These are phyloP conservation scores for Camptogramma bilineatum DNA, from an alignment of 2,888 invertebrate genomes.

Conservation along the genomic window DNA sequence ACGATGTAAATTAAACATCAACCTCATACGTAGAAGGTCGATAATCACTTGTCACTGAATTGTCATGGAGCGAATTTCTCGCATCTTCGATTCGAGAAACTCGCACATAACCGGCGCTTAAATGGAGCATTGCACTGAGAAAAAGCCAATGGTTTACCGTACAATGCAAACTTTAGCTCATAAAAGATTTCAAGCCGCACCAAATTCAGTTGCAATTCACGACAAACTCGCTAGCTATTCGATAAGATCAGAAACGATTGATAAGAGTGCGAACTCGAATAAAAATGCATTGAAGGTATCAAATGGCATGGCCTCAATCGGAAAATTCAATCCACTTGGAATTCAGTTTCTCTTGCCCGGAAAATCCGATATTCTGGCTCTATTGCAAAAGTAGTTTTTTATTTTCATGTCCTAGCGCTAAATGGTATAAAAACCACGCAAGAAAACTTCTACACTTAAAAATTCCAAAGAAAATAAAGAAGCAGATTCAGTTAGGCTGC, in stretches of 20 bases:
- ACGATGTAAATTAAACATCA: too few relatives aligned
- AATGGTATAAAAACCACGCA: conserved; percentile 37
- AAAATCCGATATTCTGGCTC: conserved; percentile 41
- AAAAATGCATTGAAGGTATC: conserved; percentile 46
- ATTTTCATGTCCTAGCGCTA: conserved; percentile 16
- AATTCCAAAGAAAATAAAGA: too few relatives aligned
- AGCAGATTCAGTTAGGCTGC: too few relatives aligned
- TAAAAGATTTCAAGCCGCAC: neutral
- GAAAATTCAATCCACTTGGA: conserved; percentile 51
- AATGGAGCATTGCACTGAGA: neutral
- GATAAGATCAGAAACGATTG: conserved; percentile 6
- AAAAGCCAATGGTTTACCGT: neutral
- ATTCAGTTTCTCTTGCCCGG: conserved; percentile 42
- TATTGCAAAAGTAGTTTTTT: conserved; percentile 31
- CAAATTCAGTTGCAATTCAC: neutral
- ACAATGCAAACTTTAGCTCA: neutral
- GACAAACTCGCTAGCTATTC: conserved; percentile 7
- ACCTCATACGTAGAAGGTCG: too few relatives aligned
- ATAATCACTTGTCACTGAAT: too few relatives aligned
- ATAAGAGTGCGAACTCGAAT: conserved; percentile 33
- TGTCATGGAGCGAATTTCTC: too few relatives aligned
- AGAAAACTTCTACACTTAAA: too few relatives aligned
- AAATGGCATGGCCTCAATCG: conserved; percentile 43
- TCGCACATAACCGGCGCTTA: too few relatives aligned
- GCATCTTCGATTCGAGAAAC: too few relatives aligned